Evolutionary conservation across 1,140 invertebrate genomes (phyloP).

Genomic region (Latrodectus geometricus): DNA sequence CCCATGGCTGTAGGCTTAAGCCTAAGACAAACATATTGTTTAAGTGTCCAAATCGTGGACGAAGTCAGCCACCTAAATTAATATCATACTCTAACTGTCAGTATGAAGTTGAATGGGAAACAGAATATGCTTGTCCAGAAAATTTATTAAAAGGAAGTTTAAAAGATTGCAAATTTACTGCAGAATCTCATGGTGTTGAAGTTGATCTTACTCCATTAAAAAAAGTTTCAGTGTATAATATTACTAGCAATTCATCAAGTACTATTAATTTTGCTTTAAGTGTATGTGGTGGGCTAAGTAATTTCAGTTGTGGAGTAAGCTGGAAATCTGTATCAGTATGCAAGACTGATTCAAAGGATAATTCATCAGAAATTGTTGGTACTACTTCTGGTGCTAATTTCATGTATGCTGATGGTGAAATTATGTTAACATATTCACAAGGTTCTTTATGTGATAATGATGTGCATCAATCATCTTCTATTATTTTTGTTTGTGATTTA

Average conservation of each 20-base stretch:
- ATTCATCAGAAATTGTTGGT: slow-evolving; percentile 14
- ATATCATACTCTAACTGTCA: slow-evolving; percentile 61
- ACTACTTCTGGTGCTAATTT: slow-evolving; percentile 26
- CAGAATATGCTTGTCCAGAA: slow-evolving; percentile 64
- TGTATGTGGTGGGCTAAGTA: slow-evolving; percentile 57
- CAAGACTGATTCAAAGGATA: background rate
- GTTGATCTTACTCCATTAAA: slow-evolving; percentile 58
- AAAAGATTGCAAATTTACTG: slow-evolving; percentile 45
- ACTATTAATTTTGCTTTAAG: slow-evolving; percentile 53
- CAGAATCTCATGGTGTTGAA: slow-evolving; percentile 54
- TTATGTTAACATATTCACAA: slow-evolving; percentile 48
- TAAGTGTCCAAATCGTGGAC: slow-evolving; percentile 56
- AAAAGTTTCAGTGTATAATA: background rate
- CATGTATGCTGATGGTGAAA: slow-evolving; percentile 60
- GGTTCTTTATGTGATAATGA: slow-evolving; percentile 11
- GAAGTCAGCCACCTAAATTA: slow-evolving; percentile 50
- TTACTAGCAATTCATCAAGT: background rate
- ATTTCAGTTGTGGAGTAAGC: slow-evolving; percentile 1
- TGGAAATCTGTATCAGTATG: slow-evolving; percentile 50
- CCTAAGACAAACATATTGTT: slow-evolving; percentile 53
- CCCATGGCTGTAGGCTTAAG: slow-evolving; percentile 13
- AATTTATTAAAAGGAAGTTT: slow-evolving; percentile 32
- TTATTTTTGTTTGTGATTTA: slow-evolving; percentile 64
- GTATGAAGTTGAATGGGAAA: slow-evolving; percentile 64
- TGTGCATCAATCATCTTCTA: slow-evolving; percentile 40